Evolutionary conservation across 2,113 vertebrate genomes (phyloP).

Genomic region (Panurus biarmicus): DNA sequence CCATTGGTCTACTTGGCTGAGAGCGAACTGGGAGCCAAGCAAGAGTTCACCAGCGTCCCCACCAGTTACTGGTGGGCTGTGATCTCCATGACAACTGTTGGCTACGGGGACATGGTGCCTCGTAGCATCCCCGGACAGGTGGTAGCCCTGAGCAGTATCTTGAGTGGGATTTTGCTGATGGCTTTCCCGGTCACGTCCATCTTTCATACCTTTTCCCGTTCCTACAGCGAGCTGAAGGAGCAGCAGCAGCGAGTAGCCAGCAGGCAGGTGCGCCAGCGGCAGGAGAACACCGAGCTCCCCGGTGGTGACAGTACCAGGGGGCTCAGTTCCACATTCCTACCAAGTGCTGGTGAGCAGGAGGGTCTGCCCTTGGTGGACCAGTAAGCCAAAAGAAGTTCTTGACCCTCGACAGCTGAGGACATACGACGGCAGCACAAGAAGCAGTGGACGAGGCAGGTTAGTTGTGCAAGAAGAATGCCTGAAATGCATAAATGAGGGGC

Average conservation of each 20-base stretch:
- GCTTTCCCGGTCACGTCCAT: conserved; percentile 95
- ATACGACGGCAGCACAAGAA: not conserved
- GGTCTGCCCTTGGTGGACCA: not conserved
- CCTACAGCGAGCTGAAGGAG: conserved; percentile 91
- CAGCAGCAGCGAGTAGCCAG: conserved; percentile 77
- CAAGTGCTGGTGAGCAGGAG: not conserved
- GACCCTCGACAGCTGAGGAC: not conserved
- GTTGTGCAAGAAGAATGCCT: not conserved
- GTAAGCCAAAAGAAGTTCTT: not conserved
- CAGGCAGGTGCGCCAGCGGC: conserved; percentile 71
- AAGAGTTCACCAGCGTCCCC: conserved; percentile 94
- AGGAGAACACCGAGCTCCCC: conserved; percentile 73
- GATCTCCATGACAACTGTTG: conserved; percentile 98
- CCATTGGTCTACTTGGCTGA: conserved; percentile 91
- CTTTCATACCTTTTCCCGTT: conserved; percentile 96
- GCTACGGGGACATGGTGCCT: conserved; percentile 97
- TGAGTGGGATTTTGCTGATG: conserved; percentile 96
- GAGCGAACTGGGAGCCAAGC: conserved; percentile 90
- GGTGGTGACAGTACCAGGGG: conserved; percentile 64
- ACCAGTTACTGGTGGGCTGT: conserved; percentile 97
- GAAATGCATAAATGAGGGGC: not conserved
- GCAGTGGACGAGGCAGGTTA: not conserved
- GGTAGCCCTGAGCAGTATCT: conserved; percentile 93
- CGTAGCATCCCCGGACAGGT: conserved; percentile 93
- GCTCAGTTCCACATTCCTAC: conserved; percentile 27